Conservation (phyloP, 2,888 invertebrate genomes). For the Eurytoma californica region DNA sequence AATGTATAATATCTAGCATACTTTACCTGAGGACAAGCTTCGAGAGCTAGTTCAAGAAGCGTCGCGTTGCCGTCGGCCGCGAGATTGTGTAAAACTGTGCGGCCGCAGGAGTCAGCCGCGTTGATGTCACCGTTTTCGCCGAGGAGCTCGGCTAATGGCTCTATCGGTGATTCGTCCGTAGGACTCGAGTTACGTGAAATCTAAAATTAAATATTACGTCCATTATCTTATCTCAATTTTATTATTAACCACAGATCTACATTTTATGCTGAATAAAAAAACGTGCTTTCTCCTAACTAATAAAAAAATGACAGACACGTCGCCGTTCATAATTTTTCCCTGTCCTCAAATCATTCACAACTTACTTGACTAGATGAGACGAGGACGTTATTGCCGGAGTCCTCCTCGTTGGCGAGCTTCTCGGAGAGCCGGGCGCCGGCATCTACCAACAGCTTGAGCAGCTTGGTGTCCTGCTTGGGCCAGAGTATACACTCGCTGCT, state of each 20-base stretch:
- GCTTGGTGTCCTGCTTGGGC: slow-evolving; percentile 80
- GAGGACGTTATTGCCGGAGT: slow-evolving; percentile 57
- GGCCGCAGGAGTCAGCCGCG: slow-evolving; percentile 79
- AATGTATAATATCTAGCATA: no score
- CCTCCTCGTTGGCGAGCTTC: slow-evolving; percentile 74
- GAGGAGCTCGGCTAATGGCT: slow-evolving; percentile 74
- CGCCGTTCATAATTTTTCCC: neutral
- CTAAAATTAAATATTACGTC: slow-evolving; percentile 57
- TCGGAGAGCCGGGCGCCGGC: slow-evolving; percentile 81
- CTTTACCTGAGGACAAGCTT: slow-evolving; percentile 78
- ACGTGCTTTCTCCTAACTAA: no score
- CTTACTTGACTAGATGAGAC: slow-evolving; percentile 74
- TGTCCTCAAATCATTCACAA: neutral
- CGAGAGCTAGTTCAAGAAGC: slow-evolving; percentile 80
- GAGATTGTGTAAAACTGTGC: slow-evolving; percentile 85
- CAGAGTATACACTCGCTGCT: slow-evolving; percentile 72
- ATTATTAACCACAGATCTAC: no score
- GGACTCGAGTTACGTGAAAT: slow-evolving; percentile 73
- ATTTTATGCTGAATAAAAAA: no score
- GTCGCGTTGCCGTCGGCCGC: slow-evolving; percentile 86
- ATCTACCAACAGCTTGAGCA: slow-evolving; percentile 84
- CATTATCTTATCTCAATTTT: no score
- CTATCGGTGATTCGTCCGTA: slow-evolving; percentile 72
- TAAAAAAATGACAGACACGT: neutral
- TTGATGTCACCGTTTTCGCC: slow-evolving; percentile 76